phyloP scores from a whole-genome alignment of 2,113 vertebrate genomes.

The Cyprinodon variegatus region DNA sequence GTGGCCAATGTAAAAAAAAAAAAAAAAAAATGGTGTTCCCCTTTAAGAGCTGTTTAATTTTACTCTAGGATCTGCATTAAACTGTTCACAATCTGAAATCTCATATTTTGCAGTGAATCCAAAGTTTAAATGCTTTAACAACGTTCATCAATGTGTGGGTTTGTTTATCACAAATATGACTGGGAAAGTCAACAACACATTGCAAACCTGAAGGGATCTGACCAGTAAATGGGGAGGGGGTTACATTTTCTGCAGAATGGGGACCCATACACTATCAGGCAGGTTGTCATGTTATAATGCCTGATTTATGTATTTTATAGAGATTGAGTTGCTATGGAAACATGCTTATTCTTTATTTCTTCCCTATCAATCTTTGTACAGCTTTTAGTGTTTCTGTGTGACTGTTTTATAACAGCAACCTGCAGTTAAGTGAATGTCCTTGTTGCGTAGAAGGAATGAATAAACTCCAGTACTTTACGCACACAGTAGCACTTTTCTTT shows the following conservation, averaged over 20 bases:
- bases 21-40: background rate
- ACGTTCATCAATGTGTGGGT: background rate
- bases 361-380: no score
- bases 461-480: background rate
- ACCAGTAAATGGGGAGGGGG: no score
- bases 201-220: no score
- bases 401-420: background rate
- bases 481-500: slow-evolving; percentile 13
- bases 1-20: no score
- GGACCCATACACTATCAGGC: background rate
- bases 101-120: background rate
- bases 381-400: no score
- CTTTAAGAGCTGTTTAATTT: background rate
- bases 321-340: background rate
- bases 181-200: no score
- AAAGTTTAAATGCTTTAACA: background rate
- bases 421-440: background rate
- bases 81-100: no score
- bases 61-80: background rate
- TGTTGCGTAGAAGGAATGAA: background rate
- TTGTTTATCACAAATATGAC: no score
- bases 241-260: background rate
- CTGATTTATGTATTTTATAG: background rate
- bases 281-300: background rate
- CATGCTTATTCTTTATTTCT: no score